Base-by-base conservation (phyloP, 1,140 invertebrate species). In the Andrena cerasifolii region DNA sequence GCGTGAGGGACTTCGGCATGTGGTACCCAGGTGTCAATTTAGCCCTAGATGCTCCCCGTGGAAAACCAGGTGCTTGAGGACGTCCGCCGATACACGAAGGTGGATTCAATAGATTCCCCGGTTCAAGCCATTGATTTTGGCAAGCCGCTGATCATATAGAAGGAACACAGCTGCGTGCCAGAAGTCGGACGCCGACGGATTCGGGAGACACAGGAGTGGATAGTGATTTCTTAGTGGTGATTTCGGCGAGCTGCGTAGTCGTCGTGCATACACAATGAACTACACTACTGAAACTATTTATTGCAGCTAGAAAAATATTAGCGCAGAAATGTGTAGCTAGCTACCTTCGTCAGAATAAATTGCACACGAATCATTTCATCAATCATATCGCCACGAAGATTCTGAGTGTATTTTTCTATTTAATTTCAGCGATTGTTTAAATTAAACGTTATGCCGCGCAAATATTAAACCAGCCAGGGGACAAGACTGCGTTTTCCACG, bases 1-100 rank as follows among this genome's bases (percentile, higher is more conserved):
- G 21, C 36, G 72, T 59, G 43, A 10, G 33, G n/a, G 21, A 28
- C 56, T 68, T 83, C 68, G 59, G 65, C 89, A 89, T 89, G 84
- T 90, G 88, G 80, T 79, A 82, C 61, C 89, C 89, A 90, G 89
- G 85, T 90, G 87, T 83, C 85, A 83, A 88, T 80, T 85, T 80
- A 61, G 66, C 75, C 51, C 71, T 68, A 62, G 53, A 77, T 43
- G 61, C 10, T 63, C 40, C 43, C 33, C 68, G 73, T 67, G 51
- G 70, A 70, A 58, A 36, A 36, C 86, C 86, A 86, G 86, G 71
- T 86, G 86, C 53, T 61, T 78, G 79, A 81, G 73, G 40, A 68
- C 53, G 68, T 67, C 36, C 54, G 56, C 45, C 73, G 62, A 83
- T 61, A 49, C 76, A 58, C 54, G 53, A 85, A 63, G 14, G 45